Evolutionary conservation across 2,797 vertebrate genomes (phyloP), one percentile per base, ranked within the genome.

Genomic region (Urosaurus nigricauda): DNA sequence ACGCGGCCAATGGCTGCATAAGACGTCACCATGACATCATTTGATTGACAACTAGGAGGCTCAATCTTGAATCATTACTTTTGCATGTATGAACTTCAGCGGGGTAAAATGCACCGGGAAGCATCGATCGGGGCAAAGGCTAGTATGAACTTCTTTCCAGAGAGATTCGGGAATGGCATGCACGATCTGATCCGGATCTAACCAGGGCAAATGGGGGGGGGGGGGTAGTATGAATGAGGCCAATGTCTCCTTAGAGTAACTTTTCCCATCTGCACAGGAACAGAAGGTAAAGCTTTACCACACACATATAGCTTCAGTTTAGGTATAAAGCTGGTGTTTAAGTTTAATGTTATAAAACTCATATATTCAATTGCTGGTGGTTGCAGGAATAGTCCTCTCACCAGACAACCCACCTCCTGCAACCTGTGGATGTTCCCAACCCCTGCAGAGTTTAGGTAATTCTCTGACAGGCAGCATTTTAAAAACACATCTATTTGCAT

Each of bases 361-460:
- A 16, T 53, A 79, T 60, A 26, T 74, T 83, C n/a, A 35, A 51
- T 11, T 40, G 11, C 56, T 43, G 35, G 63, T 40, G 35, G 47
- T 43, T 11, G 40, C 16, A 14, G 17, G 63, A 26, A 53, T 37
- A 40, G 5, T 73, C 1, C 29, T 32, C 19, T 43, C 14, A 71
- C 21, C 65, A 56, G 26, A 82, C 68, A 77, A 81, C 24, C 56
- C 65, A 53, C 78, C 70, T 89, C 56, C 58, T 86, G 71, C 19
- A 81, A 68, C 40, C 40, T 29, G 12, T 87, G 40, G 16, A 58
- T 2, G 79, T 51, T 75, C 35, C 11, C 74, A 56, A 71, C 14
- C 4, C 43, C 16, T 29, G 83, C 71, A 26, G 47, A 60, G 2
- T 16, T 47, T 0, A 0, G 75, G n/a, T 85, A 5, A 43, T 86